These are phyloP conservation scores for Drosophila pseudoobscura DNA, from an alignment of 1,140 invertebrate genomes.

Conservation along the genomic window DNA sequence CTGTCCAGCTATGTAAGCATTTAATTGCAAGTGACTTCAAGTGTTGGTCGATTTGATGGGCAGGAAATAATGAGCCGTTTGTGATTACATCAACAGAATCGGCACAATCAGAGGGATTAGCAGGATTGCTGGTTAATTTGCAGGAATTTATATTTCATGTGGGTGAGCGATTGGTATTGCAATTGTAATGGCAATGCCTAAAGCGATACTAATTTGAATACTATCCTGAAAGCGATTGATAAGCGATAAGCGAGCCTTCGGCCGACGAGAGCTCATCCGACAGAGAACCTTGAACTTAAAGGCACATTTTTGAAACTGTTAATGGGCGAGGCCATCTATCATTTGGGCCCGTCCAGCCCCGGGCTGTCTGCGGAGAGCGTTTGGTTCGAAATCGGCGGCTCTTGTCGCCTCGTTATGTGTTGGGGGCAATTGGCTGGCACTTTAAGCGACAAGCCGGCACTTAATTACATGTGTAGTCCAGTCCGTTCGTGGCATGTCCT, in stretches of 20 bases:
- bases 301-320: no score
- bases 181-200: conserved; percentile 19
- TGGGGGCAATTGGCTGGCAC: conserved; percentile 52
- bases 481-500: conserved; percentile 42
- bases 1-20: conserved; percentile 37
- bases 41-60: conserved; percentile 28
- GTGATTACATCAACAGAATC: conserved; percentile 12
- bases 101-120: conserved; percentile 1
- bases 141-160: conserved; percentile 34
- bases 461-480: conserved; percentile 69
- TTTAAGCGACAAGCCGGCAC: conserved; percentile 62
- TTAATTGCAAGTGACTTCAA: conserved; percentile 58
- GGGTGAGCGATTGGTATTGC: conserved; percentile 8
- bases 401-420: conserved; percentile 58
- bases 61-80: conserved; percentile 47
- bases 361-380: no score
- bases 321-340: no score
- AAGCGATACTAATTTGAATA: no score
- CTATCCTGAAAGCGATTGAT: no score
- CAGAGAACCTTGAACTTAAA: no score
- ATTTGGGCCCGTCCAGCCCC: no score
- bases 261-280: no score
- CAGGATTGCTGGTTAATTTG: conserved; percentile 8
- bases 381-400: not conserved
- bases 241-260: no score